phyloP scores from a whole-genome alignment of 2,888 invertebrate species.

The Parapristionchus giblindavisi region DNA sequence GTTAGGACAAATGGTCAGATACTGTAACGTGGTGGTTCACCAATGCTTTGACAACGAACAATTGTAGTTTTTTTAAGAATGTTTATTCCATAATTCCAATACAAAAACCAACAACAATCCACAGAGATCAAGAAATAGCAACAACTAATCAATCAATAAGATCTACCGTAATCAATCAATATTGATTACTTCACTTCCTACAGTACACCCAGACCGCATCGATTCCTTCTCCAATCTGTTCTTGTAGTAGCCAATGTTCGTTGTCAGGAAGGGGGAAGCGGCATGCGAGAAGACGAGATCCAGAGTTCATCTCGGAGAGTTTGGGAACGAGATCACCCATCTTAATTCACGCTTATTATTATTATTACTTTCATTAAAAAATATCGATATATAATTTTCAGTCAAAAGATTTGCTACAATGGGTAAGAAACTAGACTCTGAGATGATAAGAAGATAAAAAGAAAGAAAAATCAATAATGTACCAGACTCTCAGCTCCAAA shows the following conservation, averaged over 20 bases:
- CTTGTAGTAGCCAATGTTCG: conserved; percentile 28
- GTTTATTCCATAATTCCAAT: conserved; percentile 19
- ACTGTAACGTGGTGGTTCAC: too few relatives aligned
- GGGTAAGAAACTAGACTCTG: background rate
- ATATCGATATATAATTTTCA: background rate
- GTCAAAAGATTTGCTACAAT: conserved; percentile 31
- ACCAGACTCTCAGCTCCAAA: conserved; percentile 67
- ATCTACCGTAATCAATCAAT: background rate
- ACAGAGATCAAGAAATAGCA: conserved; percentile 25
- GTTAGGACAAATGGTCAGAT: too few relatives aligned
- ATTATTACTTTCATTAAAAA: conserved; percentile 30
- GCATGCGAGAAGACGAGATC: conserved; percentile 61
- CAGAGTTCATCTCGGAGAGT: conserved; percentile 58
- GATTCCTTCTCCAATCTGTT: conserved; percentile 62
- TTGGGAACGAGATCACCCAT: conserved; percentile 63
- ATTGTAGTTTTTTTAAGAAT: conserved; percentile 24
- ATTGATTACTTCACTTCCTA: conserved; percentile 12
- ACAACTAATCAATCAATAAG: conserved; percentile 25
- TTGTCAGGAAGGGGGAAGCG: conserved; percentile 64
- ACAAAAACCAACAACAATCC: conserved; percentile 19
- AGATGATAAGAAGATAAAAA: background rate
- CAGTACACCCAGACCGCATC: conserved; percentile 66
- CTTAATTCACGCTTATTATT: conserved; percentile 43
- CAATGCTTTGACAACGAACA: background rate
- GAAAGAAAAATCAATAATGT: background rate